Conservation (phyloP, 2,888 invertebrate genomes). For the Polydrusus pterygomalis region DNA sequence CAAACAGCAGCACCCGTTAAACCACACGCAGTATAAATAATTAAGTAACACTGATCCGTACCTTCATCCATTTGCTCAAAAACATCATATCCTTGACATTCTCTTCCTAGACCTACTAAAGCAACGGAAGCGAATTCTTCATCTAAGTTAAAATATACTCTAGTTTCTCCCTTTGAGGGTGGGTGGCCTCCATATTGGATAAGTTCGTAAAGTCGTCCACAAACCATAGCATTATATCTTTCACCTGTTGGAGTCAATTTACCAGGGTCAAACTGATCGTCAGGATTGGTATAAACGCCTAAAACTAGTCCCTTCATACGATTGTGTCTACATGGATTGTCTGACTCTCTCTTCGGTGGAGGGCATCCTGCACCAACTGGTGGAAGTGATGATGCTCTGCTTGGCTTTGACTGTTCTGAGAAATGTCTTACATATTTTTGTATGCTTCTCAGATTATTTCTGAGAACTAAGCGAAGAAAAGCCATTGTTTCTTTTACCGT, state of each 20-base stretch:
- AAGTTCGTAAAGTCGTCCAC: slow-evolving; percentile 76
- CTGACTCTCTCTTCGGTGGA: slow-evolving; percentile 24
- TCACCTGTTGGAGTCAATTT: slow-evolving; percentile 78
- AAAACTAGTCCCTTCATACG: slow-evolving; percentile 75
- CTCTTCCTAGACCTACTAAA: slow-evolving; percentile 83
- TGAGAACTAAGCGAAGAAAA: slow-evolving; percentile 36
- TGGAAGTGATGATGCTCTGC: not conserved
- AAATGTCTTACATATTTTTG: slow-evolving; percentile 18
- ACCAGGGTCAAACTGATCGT: slow-evolving; percentile 74
- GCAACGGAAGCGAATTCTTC: slow-evolving; percentile 79
- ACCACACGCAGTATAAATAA: too few species aligned
- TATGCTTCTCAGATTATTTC: slow-evolving; percentile 11
- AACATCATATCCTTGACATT: slow-evolving; percentile 79
- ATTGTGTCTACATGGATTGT: slow-evolving; percentile 64
- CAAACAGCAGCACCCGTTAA: too few species aligned
- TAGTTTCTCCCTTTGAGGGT: slow-evolving; percentile 74
- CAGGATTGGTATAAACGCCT: slow-evolving; percentile 78
- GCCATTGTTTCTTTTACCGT: slow-evolving; percentile 37
- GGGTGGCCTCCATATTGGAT: slow-evolving; percentile 71
- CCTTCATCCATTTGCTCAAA: slow-evolving; percentile 83
- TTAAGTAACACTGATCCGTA: slow-evolving; percentile 3
- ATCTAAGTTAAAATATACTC: slow-evolving; percentile 80
- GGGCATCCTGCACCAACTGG: slow-evolving; percentile 47
- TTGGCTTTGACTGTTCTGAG: slow-evolving; percentile 6
- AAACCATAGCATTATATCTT: slow-evolving; percentile 74